phyloP scores from a whole-genome alignment of 2,113 vertebrate genomes.

The Piprites chloris region DNA sequence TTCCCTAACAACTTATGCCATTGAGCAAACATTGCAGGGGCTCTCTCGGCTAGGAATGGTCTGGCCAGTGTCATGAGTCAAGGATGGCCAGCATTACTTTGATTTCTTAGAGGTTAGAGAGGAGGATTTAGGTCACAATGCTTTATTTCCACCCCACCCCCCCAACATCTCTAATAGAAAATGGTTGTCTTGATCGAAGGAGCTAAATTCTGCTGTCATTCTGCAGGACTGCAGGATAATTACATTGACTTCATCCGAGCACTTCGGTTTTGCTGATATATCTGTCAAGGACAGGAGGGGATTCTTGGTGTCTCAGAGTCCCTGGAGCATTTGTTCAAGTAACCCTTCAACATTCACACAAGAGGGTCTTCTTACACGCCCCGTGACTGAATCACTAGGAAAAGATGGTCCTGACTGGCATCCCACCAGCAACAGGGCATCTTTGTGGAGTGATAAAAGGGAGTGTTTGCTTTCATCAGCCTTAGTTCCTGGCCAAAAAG shows the following conservation, averaged over 20 bases:
- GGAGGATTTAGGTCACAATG: background rate
- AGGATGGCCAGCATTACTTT: background rate
- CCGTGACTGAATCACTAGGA: accelerated
- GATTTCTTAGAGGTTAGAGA: slow-evolving; percentile 23
- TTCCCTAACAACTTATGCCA: background rate
- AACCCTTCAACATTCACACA: background rate
- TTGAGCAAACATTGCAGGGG: background rate
- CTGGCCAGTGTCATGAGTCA: background rate
- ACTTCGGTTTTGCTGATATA: background rate
- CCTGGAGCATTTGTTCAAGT: background rate
- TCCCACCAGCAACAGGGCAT: background rate
- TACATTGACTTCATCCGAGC: background rate
- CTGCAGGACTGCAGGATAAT: background rate
- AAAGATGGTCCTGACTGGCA: background rate
- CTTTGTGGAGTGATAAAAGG: background rate
- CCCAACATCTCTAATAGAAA: background rate
- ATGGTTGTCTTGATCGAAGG: background rate
- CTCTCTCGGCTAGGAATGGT: background rate
- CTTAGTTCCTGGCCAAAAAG: background rate
- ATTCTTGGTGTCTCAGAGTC: background rate
- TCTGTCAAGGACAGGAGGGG: background rate
- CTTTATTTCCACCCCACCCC: background rate
- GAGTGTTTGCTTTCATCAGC: background rate
- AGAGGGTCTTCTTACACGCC: background rate
- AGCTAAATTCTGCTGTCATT: slow-evolving; percentile 12